Base-by-base conservation (phyloP, 2,888 invertebrate genomes). In the Thysanoteuthis rhombus region DNA sequence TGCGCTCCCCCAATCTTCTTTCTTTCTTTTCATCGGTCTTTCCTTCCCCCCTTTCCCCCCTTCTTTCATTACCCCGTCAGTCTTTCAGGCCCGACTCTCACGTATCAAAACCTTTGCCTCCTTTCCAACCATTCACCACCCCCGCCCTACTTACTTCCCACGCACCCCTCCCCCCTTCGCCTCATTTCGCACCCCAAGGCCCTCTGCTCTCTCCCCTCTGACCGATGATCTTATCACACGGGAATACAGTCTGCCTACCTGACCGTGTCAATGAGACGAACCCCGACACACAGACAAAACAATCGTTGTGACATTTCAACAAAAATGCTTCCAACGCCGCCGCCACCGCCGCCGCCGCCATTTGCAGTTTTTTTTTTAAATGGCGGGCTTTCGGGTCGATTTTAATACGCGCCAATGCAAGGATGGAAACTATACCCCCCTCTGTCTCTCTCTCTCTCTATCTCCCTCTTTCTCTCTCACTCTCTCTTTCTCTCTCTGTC, bases 221-320 rank as follows among this genome's bases (percentile, higher is more conserved):
- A 75, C 75, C 75, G 75, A n/a, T 75, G n/a, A 75, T 75, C 75
- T 75, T 75, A 75, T 75, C 75, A 75, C 75, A 75, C 75, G 75
- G 75, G 75, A 75, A 75, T n/a, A 36, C 36, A n/a, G 75, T n/a
- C 75, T 75, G 75, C 75, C 75, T 75, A 75, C 75, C 75, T 75
- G 75, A 75, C 75, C 75, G 75, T 75, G 75, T 75, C 75, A n/a
- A 75, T 75, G 75, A 75, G 75, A 75, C n/a, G n/a, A 75, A 75
- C 75, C 75, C 19, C 75, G 75, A 75, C 75, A n/a, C 75, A 75
- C 75, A 75, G 32, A 75, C 75, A 75, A 75, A 75, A 75, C 75
- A 75, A 75, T 75, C 75, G n/a, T n/a, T n/a, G n/a, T 75, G 75
- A 75, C 75, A 75, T 75, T 75, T 75, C 16, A 75, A 75, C 75